Conservation (phyloP, 2,888 invertebrate species). For the Seira sanloemensis region DNA sequence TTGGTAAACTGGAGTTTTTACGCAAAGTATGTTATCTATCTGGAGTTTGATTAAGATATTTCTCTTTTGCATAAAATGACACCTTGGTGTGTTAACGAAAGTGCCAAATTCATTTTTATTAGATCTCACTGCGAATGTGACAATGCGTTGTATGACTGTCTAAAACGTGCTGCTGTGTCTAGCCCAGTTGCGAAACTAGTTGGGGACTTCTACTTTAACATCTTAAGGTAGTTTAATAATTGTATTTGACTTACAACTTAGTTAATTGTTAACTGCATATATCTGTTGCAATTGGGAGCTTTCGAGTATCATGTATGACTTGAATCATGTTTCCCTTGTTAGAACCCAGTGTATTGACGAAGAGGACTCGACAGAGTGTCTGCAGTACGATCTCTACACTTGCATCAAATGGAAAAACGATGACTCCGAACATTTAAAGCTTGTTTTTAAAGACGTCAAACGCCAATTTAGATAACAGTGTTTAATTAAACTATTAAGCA, state of each 20-base stretch:
- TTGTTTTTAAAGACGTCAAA: constrained; percentile 63
- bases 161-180: constrained; percentile 81
- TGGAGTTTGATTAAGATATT: not conserved
- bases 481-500: not conserved
- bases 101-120: constrained; percentile 61
- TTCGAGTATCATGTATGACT: too few species aligned
- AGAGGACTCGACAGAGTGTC: constrained; percentile 67
- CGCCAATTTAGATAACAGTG: constrained; percentile 58
- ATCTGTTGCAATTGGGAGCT: too few species aligned
- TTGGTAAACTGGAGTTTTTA: constrained; percentile 89
- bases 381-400: constrained; percentile 50
- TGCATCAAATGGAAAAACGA: constrained; percentile 68
- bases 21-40: constrained; percentile 81
- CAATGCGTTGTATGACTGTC: constrained; percentile 87
- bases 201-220: constrained; percentile 91
- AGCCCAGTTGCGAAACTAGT: constrained; percentile 85
- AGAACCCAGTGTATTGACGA: constrained; percentile 85
- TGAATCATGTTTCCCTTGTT: too few species aligned
- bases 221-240: too few species aligned
- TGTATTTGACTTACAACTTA: too few species aligned
- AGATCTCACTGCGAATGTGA: constrained; percentile 93
- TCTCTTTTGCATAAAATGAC: not conserved
- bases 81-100: not conserved
- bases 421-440: constrained; percentile 47
- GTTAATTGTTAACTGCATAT: too few species aligned